These are phyloP conservation scores for Ammospiza caudacuta DNA, from an alignment of 2,113 vertebrate genomes.

Conservation along the genomic window DNA sequence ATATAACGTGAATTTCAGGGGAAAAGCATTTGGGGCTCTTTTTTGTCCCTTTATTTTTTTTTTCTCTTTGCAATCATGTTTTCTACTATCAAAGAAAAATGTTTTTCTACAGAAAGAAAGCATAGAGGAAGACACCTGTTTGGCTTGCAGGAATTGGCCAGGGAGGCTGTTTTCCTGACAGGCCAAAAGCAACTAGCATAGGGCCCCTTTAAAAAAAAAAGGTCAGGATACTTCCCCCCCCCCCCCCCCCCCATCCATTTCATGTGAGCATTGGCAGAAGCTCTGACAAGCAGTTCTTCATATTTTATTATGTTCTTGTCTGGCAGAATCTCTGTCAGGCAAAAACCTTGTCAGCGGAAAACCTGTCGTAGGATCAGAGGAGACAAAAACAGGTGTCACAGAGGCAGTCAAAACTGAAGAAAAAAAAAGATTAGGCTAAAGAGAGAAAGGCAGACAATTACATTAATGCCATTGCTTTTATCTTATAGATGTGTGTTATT, in stretches of 20 bases:
- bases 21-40: background rate
- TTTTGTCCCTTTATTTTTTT: background rate
- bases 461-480: conserved; percentile 91
- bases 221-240: conserved; percentile 30
- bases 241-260: conserved; percentile 59
- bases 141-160: conserved; percentile 74
- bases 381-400: conserved; percentile 97
- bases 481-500: conserved; percentile 89
- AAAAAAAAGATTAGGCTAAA: conserved; percentile 87
- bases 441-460: conserved; percentile 88
- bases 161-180: conserved; percentile 52
- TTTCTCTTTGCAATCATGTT: background rate
- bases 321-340: conserved; percentile 91
- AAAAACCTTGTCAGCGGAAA: conserved; percentile 90
- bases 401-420: conserved; percentile 88
- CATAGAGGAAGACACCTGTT: conserved; percentile 88
- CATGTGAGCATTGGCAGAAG: conserved; percentile 88
- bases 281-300: conserved; percentile 95
- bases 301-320: conserved; percentile 98
- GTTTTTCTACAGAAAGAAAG: conserved; percentile 17
- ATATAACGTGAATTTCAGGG: background rate
- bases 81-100: conserved; percentile 19
- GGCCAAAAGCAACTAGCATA: conserved; percentile 77
- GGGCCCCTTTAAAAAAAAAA: conserved; percentile 71
- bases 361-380: conserved; percentile 86